A percentile compares a stretch with the other conserved stretches of the same genome.
These are phyloP conservation scores for Macrostomum lignano DNA, from an alignment of 1,140 invertebrate genomes.

Conservation along the genomic window DNA sequence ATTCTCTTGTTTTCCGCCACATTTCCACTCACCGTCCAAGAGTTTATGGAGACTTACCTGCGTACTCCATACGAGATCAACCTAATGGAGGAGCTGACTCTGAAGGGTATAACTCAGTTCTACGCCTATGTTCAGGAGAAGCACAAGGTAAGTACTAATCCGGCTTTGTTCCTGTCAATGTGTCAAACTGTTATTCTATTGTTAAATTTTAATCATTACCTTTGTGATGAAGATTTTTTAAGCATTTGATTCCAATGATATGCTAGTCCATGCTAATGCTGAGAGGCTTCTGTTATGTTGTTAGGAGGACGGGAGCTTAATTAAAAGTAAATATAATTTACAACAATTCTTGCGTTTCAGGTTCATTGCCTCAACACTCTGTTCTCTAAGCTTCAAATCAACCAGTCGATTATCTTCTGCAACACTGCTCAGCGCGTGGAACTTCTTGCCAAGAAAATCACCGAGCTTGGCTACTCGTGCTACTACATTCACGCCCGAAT, in stretches of 20 bases:
- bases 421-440: slow-evolving; percentile 97
- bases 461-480: slow-evolving; percentile 91
- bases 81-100: slow-evolving; percentile 92
- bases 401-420: slow-evolving; percentile 99
- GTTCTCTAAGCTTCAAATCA: slow-evolving; percentile 97
- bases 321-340: no score
- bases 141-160: slow-evolving; percentile 64
- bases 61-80: slow-evolving; percentile 92
- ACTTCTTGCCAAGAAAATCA: slow-evolving; percentile 91
- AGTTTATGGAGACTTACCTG: slow-evolving; percentile 90
- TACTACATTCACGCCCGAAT: slow-evolving; percentile 99
- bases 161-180: neutral
- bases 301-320: no score
- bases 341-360: no score
- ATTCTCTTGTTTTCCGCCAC: slow-evolving; percentile 94
- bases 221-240: no score
- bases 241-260: no score
- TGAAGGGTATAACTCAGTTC: slow-evolving; percentile 98
- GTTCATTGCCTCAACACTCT: slow-evolving; percentile 97
- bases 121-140: slow-evolving; percentile 99
- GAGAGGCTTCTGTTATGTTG: no score
- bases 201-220: no score
- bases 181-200: no score
- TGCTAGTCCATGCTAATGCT: no score
- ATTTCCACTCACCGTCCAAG: slow-evolving; percentile 90